A percentile compares a stretch with the other conserved stretches of the same genome.
Evolutionary conservation across 1,140 invertebrate genomes (phyloP).

Genomic region (Ganaspis sp.): DNA sequence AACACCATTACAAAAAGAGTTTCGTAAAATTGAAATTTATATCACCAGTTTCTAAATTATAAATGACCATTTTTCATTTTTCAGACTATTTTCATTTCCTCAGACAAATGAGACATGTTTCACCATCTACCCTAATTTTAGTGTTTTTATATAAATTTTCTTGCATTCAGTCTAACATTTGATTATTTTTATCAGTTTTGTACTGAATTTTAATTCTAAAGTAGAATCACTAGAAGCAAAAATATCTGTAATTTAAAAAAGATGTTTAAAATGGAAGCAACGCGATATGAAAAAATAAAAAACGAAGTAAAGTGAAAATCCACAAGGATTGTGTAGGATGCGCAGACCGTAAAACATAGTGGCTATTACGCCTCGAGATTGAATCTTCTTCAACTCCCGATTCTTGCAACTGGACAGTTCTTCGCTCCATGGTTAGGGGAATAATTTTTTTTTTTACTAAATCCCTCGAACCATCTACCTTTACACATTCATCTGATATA

Average conservation of each 20-base stretch:
- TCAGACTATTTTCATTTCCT: too few relatives aligned
- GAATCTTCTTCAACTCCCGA: conserved; percentile 39
- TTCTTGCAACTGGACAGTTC: neutral
- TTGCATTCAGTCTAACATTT: too few relatives aligned
- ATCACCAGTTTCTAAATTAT: too few relatives aligned
- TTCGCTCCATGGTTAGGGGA: neutral
- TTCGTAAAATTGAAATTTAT: too few relatives aligned
- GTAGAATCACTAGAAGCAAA: neutral
- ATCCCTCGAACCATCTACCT: neutral
- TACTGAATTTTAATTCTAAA: too few relatives aligned
- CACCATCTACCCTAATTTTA: too few relatives aligned
- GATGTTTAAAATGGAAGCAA: neutral
- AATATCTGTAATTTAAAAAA: neutral
- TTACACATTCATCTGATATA: neutral
- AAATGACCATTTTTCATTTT: too few relatives aligned
- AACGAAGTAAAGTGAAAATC: conserved; percentile 43
- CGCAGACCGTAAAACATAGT: conserved; percentile 53
- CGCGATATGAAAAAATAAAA: conserved; percentile 42
- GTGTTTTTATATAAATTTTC: too few relatives aligned
- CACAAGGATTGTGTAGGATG: conserved; percentile 43
- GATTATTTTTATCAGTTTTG: too few relatives aligned
- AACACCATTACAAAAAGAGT: too few relatives aligned
- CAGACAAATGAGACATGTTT: too few relatives aligned
- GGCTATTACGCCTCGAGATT: conserved; percentile 49
- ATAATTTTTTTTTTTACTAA: neutral